These are phyloP conservation scores for Ectemnius cavifrons DNA, from an alignment of 2,888 invertebrate species.

Conservation along the genomic window DNA sequence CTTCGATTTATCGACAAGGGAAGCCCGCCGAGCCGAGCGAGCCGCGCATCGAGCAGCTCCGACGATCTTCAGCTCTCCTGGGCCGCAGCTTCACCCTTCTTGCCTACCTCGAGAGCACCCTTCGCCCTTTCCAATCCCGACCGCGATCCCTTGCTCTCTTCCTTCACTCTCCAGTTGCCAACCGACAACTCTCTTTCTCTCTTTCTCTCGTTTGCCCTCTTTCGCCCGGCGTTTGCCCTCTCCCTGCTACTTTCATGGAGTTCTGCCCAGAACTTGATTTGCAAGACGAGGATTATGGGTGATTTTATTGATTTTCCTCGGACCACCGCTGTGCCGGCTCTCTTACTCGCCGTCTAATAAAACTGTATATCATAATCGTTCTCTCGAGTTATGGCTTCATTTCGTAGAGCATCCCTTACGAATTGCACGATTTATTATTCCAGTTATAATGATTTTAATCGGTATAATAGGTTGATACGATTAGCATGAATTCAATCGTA, in stretches of 20 bases:
- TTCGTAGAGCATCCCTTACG: too few relatives aligned
- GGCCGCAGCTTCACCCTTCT: constrained; percentile 10
- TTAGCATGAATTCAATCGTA: too few relatives aligned
- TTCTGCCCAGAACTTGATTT: constrained; percentile 16
- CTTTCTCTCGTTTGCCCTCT: background rate
- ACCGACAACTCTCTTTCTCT: background rate
- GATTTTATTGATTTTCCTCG: constrained; percentile 10
- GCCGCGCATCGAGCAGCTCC: constrained; percentile 26
- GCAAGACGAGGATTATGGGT: constrained; percentile 15
- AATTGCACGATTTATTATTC: too few relatives aligned
- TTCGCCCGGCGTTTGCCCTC: background rate
- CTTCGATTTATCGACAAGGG: constrained; percentile 56
- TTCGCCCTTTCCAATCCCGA: background rate
- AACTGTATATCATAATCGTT: constrained; percentile 4
- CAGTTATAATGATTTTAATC: too few relatives aligned
- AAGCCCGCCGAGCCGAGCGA: constrained; percentile 30
- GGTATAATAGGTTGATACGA: too few relatives aligned
- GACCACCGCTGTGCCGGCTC: too few relatives aligned
- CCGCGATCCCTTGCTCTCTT: background rate
- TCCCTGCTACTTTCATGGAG: background rate
- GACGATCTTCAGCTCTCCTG: constrained; percentile 25
- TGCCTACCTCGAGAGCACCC: constrained; percentile 6
- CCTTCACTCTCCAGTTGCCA: background rate
- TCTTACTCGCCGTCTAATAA: background rate
- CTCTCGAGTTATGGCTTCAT: background rate